Conservation (phyloP, 2,797 vertebrate species). For the Hoplostethus atlanticus region DNA sequence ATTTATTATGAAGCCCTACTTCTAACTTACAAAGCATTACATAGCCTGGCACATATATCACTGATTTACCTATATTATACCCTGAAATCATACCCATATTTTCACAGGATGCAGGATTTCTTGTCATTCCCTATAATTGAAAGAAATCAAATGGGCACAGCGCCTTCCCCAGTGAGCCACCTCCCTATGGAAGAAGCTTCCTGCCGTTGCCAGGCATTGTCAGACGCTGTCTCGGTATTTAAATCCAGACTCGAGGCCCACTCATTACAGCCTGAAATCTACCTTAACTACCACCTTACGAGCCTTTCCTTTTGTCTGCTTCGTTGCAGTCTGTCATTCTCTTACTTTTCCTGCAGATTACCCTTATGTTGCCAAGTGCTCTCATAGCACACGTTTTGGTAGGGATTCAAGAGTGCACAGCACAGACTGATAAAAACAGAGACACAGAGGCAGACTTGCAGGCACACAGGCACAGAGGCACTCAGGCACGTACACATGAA, state of each 20-base stretch:
- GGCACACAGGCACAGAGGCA: constrained; percentile 46
- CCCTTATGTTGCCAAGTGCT: constrained; percentile 40
- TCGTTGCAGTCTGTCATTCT: constrained; percentile 13
- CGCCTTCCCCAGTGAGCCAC: constrained; percentile 23
- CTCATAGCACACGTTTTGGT: constrained; percentile 36
- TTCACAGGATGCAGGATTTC: constrained; percentile 1
- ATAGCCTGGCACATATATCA: too few species aligned
- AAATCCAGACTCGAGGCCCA: constrained; percentile 19
- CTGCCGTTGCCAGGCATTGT: constrained; percentile 26
- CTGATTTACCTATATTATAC: constrained; percentile 23
- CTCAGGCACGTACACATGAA: constrained; percentile 41
- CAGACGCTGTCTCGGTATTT: constrained; percentile 21
- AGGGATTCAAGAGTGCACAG: constrained; percentile 39
- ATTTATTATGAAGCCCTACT: constrained; percentile 9
- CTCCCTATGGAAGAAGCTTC: constrained; percentile 29
- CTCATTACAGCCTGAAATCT: constrained; percentile 26
- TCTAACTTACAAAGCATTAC: constrained; percentile 23
- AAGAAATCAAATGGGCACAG: constrained; percentile 21
- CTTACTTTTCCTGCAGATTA: constrained; percentile 19
- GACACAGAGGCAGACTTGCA: constrained; percentile 37
- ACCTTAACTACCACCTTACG: background rate
- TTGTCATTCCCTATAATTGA: constrained; percentile 19
- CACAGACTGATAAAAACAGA: constrained; percentile 52
- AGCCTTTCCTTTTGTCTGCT: constrained; percentile 31
- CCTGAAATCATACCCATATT: constrained; percentile 12